These are phyloP conservation scores for Gallinago stenura DNA, from an alignment of 2,797 vertebrate genomes.

Conservation along the genomic window DNA sequence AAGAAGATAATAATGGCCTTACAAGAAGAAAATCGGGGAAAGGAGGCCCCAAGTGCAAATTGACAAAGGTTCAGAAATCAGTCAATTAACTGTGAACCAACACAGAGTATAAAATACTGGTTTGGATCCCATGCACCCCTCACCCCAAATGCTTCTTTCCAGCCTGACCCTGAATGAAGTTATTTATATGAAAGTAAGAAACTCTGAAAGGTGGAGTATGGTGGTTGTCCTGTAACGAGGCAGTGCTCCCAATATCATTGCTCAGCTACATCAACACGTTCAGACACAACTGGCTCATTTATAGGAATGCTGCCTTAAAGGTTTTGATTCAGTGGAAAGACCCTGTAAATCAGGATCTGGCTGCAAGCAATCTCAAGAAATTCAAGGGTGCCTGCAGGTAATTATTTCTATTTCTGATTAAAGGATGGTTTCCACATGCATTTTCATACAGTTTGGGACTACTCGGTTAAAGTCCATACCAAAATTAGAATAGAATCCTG, in stretches of 20 bases:
- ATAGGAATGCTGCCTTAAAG: not conserved
- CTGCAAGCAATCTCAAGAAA: not conserved
- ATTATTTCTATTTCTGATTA: not conserved
- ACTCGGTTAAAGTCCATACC: not conserved
- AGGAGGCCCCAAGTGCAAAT: not conserved
- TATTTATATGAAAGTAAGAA: not conserved
- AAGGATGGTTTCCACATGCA: not conserved
- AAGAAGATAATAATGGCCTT: not conserved
- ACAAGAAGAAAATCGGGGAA: not conserved
- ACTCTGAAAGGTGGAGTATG: not conserved
- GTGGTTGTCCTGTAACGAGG: not conserved
- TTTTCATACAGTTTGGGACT: not conserved
- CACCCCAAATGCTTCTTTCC: not conserved
- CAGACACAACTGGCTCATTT: not conserved
- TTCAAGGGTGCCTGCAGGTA: not conserved
- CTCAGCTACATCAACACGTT: not conserved
- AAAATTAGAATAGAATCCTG: not conserved
- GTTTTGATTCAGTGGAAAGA: not conserved
- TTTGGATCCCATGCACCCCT: not conserved
- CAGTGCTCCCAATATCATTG: not conserved
- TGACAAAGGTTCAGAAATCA: not conserved
- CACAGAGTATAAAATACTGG: not conserved
- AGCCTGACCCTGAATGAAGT: not conserved
- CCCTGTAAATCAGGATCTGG: not conserved
- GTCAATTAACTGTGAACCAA: not conserved